A percentile compares a stretch with the other conserved stretches of the same genome.
phyloP scores from a whole-genome alignment of 1,140 invertebrate species.

The Neodiprion lecontei region DNA sequence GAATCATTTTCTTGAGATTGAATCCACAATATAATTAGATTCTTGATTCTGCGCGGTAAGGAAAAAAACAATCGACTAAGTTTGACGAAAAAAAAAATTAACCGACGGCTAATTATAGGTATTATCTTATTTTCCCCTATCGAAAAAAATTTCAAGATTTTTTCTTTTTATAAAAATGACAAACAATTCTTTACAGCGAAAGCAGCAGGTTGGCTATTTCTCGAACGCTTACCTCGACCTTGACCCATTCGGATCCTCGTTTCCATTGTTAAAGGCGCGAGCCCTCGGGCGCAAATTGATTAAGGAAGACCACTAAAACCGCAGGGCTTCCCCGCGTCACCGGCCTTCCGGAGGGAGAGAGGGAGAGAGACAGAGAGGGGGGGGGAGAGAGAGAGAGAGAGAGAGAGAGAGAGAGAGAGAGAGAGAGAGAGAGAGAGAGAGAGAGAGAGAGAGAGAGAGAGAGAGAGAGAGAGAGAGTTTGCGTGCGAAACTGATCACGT shows the following conservation, averaged over 20 bases:
- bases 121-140: too few relatives aligned
- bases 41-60: too few relatives aligned
- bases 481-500: conserved; percentile 32
- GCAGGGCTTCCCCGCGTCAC: conserved; percentile 24
- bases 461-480: conserved; percentile 52
- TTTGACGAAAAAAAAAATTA: too few relatives aligned
- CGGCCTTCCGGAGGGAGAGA: conserved; percentile 43
- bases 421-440: conserved; percentile 47
- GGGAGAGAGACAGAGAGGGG: conserved; percentile 27
- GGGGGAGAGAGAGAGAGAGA: too few relatives aligned
- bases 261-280: not conserved
- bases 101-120: too few relatives aligned
- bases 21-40: too few relatives aligned
- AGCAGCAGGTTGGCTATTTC: not conserved
- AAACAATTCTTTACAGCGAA: too few relatives aligned
- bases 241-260: conserved; percentile 1
- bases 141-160: too few relatives aligned
- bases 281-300: not conserved
- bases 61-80: too few relatives aligned
- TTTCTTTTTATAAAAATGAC: too few relatives aligned
- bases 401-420: conserved; percentile 43
- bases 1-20: too few relatives aligned
- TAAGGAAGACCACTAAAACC: conserved; percentile 5
- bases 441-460: conserved; percentile 28
- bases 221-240: not conserved